A percentile compares a stretch with the other conserved stretches of the same genome.
Conservation (phyloP, 2,113 vertebrate genomes). For the Noctilio leporinus region DNA sequence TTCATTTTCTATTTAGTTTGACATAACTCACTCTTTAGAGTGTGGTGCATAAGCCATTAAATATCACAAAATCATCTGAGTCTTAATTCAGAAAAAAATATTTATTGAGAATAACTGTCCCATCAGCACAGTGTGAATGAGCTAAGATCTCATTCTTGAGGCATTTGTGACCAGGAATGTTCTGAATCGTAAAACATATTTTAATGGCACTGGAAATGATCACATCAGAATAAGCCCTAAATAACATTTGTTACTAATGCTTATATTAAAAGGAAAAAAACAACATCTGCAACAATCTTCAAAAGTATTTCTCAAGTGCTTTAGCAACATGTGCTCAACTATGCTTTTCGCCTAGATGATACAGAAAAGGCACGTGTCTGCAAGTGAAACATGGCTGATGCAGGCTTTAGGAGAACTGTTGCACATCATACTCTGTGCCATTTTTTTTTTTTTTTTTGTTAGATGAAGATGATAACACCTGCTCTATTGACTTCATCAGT, state of each 20-base stretch:
- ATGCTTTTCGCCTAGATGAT: background rate
- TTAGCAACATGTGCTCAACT: background rate
- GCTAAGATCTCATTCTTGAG: background rate
- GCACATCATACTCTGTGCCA: background rate
- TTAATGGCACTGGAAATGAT: conserved; percentile 8
- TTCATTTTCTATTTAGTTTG: background rate
- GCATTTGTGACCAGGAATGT: background rate
- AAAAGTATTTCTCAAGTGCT: background rate
- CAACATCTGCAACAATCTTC: background rate
- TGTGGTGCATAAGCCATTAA: background rate
- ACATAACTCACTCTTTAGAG: background rate
- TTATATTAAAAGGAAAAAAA: background rate
- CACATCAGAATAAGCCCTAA: background rate
- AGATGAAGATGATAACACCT: background rate
- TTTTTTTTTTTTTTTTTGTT: background rate
- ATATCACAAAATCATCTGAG: background rate
- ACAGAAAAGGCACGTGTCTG: background rate
- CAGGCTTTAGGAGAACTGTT: background rate
- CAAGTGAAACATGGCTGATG: background rate
- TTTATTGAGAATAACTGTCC: background rate
- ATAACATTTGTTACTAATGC: background rate
- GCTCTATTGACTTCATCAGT: background rate
- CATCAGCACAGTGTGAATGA: background rate
- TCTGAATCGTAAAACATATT: background rate
- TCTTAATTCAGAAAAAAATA: background rate